Percentiles rank a stretch among this genome's conserved stretches.
Evolutionary conservation across 2,888 invertebrate genomes (phyloP).

Genomic region (Hirtodrosophila histrioides): DNA sequence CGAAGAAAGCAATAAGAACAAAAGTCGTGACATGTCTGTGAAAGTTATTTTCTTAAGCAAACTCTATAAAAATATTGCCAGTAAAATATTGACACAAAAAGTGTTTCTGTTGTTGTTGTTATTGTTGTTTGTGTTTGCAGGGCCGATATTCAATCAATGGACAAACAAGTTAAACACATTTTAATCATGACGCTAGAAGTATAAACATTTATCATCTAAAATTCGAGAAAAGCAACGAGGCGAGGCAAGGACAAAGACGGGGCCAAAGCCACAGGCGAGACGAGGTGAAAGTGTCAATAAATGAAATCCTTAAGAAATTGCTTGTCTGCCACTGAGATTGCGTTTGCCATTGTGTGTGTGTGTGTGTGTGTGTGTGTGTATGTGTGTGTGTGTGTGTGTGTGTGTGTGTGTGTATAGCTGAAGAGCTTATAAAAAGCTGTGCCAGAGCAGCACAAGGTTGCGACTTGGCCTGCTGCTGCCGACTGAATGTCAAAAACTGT

Average conservation of each 20-base stretch:
- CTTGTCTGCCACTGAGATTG: constrained; percentile 59
- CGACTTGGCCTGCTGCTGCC: constrained; percentile 22
- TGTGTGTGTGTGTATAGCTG: constrained; percentile 26
- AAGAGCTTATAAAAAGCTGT: constrained; percentile 47
- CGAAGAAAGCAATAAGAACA: too few relatives aligned
- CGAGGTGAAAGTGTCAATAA: constrained; percentile 75
- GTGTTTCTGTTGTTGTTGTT: constrained; percentile 23
- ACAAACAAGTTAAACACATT: constrained; percentile 79
- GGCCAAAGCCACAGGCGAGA: constrained; percentile 51
- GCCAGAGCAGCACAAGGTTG: constrained; percentile 49
- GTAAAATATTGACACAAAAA: constrained; percentile 40
- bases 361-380: constrained; percentile 14
- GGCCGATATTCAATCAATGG: constrained; percentile 67
- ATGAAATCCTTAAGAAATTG: constrained; percentile 80
- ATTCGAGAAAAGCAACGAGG: constrained; percentile 33
- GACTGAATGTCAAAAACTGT: constrained; percentile 73
- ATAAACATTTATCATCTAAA: constrained; percentile 71
- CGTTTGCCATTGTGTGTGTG: constrained; percentile 1
- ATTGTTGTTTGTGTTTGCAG: constrained; percentile 20
- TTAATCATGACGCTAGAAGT: constrained; percentile 74
- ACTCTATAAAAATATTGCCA: too few relatives aligned
- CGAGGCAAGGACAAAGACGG: constrained; percentile 12
- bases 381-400: constrained; percentile 6
- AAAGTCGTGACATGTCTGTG: too few relatives aligned
- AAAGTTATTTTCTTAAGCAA: too few relatives aligned